phyloP scores from a whole-genome alignment of 2,113 vertebrate genomes.

The Scalopus aquaticus region DNA sequence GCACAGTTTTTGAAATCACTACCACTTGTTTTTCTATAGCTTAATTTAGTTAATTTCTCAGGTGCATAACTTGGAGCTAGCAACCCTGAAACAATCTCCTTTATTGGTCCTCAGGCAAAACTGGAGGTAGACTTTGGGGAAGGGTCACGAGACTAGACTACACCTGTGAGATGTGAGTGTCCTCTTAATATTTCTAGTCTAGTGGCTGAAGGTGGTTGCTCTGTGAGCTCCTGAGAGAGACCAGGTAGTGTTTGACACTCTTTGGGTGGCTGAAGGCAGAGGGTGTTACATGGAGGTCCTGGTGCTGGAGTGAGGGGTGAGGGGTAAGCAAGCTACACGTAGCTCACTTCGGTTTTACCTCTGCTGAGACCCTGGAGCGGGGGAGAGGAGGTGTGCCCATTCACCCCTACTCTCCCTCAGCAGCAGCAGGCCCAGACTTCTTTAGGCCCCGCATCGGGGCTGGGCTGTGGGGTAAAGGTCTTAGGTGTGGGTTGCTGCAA shows the following conservation, averaged over 20 bases:
- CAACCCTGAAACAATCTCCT: not conserved
- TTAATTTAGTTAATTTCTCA: constrained; percentile 20
- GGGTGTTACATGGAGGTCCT: not conserved
- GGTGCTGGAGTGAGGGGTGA: not conserved
- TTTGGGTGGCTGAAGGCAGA: not conserved
- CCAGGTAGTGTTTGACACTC: not conserved
- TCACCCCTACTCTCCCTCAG: not conserved
- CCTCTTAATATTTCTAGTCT: not conserved
- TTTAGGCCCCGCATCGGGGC: not conserved
- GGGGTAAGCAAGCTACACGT: not conserved
- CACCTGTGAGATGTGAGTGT: not conserved
- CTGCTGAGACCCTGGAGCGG: not conserved
- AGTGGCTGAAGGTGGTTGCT: not conserved
- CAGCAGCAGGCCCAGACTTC: not conserved
- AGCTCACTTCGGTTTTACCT: not conserved
- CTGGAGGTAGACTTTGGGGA: not conserved
- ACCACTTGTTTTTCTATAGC: not conserved
- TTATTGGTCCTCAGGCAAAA: not conserved
- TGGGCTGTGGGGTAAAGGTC: not conserved
- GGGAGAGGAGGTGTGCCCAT: not conserved
- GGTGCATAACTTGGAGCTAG: not conserved
- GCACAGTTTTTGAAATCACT: not conserved
- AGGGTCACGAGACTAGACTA: not conserved
- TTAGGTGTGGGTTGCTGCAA: not conserved
- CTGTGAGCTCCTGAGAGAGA: not conserved